phyloP scores from a whole-genome alignment of 2,113 vertebrate genomes.

The Gadus chalcogrammus region DNA sequence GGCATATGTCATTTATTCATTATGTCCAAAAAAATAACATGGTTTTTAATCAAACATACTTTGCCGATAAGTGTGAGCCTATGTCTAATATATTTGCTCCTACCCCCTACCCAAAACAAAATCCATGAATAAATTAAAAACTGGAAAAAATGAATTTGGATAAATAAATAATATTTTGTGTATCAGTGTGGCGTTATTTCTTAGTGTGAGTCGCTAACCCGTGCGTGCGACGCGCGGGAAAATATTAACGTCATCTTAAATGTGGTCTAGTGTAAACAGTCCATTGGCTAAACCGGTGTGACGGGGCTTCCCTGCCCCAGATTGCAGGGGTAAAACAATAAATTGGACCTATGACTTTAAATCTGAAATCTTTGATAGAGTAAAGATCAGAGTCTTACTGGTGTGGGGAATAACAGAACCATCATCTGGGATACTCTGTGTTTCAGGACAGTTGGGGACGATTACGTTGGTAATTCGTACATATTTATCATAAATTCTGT shows the following conservation, averaged over 20 bases:
- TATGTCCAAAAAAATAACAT: too few relatives aligned
- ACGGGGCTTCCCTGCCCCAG: constrained; percentile 65
- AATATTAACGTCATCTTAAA: constrained; percentile 36
- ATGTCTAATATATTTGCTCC: too few relatives aligned
- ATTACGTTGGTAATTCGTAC: constrained; percentile 17
- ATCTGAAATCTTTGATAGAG: constrained; percentile 65
- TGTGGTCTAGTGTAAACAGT: constrained; percentile 41
- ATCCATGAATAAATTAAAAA: too few relatives aligned
- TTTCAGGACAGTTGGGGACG: constrained; percentile 28
- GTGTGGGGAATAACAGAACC: constrained; percentile 29
- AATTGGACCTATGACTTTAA: constrained; percentile 70
- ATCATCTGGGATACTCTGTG: constrained; percentile 30
- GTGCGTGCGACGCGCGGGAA: not conserved
- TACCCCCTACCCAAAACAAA: too few relatives aligned
- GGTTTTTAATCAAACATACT: too few relatives aligned
- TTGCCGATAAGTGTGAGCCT: too few relatives aligned
- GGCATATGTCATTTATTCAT: too few relatives aligned
- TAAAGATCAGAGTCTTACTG: constrained; percentile 54
- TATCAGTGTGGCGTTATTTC: too few relatives aligned
- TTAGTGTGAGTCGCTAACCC: too few relatives aligned
- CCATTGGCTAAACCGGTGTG: constrained; percentile 58
- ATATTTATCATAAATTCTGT: constrained; percentile 59
- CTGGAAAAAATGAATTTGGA: too few relatives aligned
- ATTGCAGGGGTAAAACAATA: constrained; percentile 74
- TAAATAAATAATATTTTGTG: too few relatives aligned